Evolutionary conservation across 2,797 vertebrate genomes (phyloP), one percentile per base, ranked within the genome.

Genomic region (Nyctibius grandis): DNA sequence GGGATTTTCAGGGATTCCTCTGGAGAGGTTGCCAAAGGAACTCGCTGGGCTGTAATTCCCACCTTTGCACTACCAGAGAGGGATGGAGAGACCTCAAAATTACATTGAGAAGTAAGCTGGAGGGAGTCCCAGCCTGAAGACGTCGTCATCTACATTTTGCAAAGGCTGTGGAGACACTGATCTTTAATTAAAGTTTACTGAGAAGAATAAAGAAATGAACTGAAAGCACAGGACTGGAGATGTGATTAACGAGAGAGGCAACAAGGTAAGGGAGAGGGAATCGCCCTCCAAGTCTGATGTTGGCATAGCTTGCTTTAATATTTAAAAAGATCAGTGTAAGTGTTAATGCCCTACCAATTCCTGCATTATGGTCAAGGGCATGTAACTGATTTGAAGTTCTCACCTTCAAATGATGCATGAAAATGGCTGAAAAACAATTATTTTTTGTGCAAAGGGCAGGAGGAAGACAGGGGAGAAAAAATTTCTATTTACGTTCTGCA

Each of bases 1-100:
- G 70, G 86, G 90, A 96, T 95, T 96, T 96, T 85, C 79, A 77
- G 54, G 75, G 90, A 97, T 97, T 96, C 95, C 72, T 70, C 60
- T 28, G 56, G 44, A 83, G 84, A 84, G 78, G 50, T n/a, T 95
- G 93, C 61, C 1, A 15, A 80, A 94, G 68, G 73, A 93, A 78
- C 76, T 75, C 48, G 9, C 54, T 48, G 29, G 61, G 59, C 75
- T 72, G 38, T 89, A 95, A 88, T 51, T 92, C 80, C 84, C 5
- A 3, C 67, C 14, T 93, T 91, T 80, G 31, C n/a, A 50, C 45
- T 75, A 75, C 36, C 12, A 14, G 28, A 53, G 15, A 77, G 15
- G 68, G 53, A 53, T 20, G 73, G 12, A 87, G 48, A 50, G 25
- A 93, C 90, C 78, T 96, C 83, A 91, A 91, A 83, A 93, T 68